Base-by-base conservation (phyloP, 2,797 vertebrate genomes). In the Falco naumanni region DNA sequence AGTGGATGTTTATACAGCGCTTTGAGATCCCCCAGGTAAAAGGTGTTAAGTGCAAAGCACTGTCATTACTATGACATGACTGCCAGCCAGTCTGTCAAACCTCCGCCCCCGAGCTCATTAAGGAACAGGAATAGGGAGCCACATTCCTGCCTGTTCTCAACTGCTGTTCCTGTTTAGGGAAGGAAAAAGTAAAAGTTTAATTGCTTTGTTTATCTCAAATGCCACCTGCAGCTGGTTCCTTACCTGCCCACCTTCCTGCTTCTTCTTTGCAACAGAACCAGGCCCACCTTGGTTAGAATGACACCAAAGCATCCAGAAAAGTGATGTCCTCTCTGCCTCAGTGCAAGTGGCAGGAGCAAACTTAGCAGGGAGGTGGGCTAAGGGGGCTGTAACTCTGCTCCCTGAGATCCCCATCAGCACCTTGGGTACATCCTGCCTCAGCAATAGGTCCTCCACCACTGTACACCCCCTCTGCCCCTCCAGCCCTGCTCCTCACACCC, bases 111-210 rank as follows among this genome's bases (percentile, higher is more conserved):
- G 57, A 84, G 89, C 91, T 96, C 53, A 3, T 51, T 84, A 86
- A 70, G 77, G 69, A 95, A 75, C 94, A 78, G 94, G 96, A 91
- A 61, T 26, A 61, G 47, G 85, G 95, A 87, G 86, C 87, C 56
- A 41, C 80, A 96, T 96, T 94, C 95, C 93, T 84, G 68, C 69
- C 48, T n/a, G 70, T 84, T 80, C 85, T 45, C 68, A 74, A 43
- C 83, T 79, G 77, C 64, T 22, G 60, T 75, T 87, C 76, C 84
- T 41, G 0, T 37, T 74, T 11, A 17, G 0, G 6, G 69, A 25
- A 81, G 89, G 90, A 33, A 92, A 95, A 95, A 90, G 91, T 74
- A 77, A 95, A 95, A 92, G 91, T 92, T 88, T 28, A 22, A 80
- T 90, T 59, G 76, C 33, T 90, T 70, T 90, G 91, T 95, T 95